These are phyloP conservation scores for Tinamus guttatus DNA, from an alignment of 2,113 vertebrate species.

Conservation along the genomic window DNA sequence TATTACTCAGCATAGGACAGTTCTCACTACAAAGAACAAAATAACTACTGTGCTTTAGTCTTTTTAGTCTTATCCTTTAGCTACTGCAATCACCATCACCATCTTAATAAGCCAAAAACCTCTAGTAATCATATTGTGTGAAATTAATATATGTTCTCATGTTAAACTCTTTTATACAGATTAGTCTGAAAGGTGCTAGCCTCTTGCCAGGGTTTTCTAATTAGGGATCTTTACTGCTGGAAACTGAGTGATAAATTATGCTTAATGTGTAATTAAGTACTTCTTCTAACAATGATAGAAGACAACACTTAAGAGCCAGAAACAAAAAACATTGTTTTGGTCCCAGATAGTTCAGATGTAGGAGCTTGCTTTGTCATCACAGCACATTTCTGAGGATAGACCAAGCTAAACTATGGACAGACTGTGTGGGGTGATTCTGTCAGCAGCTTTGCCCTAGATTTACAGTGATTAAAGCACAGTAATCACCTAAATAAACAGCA, in stretches of 20 bases:
- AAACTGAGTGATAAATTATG: not conserved
- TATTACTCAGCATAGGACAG: not conserved
- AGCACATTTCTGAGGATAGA: not conserved
- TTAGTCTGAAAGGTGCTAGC: not conserved
- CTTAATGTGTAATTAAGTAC: not conserved
- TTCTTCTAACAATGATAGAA: slow-evolving; percentile 20
- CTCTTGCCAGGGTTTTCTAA: not conserved
- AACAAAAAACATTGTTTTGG: not conserved
- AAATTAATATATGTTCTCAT: not conserved
- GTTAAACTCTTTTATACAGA: not conserved
- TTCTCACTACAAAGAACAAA: not conserved
- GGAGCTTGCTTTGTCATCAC: not conserved
- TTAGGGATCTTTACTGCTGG: not conserved
- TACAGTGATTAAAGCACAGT: not conserved
- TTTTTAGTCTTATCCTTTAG: not conserved
- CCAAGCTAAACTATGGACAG: not conserved
- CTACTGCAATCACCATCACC: not conserved
- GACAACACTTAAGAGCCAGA: not conserved
- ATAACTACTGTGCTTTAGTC: not conserved
- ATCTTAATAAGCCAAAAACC: not conserved
- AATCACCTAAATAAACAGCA: not conserved
- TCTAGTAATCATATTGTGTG: not conserved
- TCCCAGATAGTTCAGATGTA: not conserved
- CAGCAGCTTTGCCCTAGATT: not conserved
- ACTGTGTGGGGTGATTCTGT: not conserved